Conservation (phyloP, 1,140 invertebrate species). For the Danaus plexippus region DNA sequence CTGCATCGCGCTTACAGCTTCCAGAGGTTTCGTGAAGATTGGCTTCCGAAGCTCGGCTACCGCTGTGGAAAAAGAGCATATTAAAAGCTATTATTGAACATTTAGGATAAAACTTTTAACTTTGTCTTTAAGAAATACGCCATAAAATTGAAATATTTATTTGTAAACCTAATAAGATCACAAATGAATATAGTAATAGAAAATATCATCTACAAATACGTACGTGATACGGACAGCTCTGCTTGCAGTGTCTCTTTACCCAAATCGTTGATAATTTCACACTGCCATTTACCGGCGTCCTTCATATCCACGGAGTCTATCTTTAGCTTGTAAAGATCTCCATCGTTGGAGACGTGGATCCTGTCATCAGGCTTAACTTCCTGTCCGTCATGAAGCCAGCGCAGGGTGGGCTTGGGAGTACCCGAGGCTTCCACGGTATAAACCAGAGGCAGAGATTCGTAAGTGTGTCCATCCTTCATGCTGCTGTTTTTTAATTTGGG, state of each 20-base stretch:
- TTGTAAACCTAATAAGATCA: neutral
- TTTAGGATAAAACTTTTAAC: too few species aligned
- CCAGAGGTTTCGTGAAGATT: constrained; percentile 78
- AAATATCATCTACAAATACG: constrained; percentile 36
- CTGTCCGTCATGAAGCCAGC: constrained; percentile 84
- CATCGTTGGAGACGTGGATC: constrained; percentile 77
- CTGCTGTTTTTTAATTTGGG: constrained; percentile 81
- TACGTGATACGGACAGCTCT: constrained; percentile 80
- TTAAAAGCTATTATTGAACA: too few species aligned
- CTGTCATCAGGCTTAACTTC: constrained; percentile 75
- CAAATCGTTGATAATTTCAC: constrained; percentile 81
- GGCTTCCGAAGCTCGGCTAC: constrained; percentile 83
- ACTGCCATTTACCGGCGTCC: constrained; percentile 85
- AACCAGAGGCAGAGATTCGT: constrained; percentile 80
- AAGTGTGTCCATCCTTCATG: constrained; percentile 81
- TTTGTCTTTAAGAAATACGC: neutral
- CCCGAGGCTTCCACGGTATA: constrained; percentile 82
- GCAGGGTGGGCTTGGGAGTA: constrained; percentile 81
- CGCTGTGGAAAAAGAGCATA: constrained; percentile 57
- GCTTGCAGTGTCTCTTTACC: constrained; percentile 82
- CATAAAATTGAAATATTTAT: constrained; percentile 6
- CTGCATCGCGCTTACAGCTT: constrained; percentile 79
- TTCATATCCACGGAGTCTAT: constrained; percentile 77
- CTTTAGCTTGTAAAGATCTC: constrained; percentile 81
- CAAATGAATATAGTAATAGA: constrained; percentile 4